Evolutionary conservation across 2,797 vertebrate species (phyloP).

Genomic region (Chelon labrosus): DNA sequence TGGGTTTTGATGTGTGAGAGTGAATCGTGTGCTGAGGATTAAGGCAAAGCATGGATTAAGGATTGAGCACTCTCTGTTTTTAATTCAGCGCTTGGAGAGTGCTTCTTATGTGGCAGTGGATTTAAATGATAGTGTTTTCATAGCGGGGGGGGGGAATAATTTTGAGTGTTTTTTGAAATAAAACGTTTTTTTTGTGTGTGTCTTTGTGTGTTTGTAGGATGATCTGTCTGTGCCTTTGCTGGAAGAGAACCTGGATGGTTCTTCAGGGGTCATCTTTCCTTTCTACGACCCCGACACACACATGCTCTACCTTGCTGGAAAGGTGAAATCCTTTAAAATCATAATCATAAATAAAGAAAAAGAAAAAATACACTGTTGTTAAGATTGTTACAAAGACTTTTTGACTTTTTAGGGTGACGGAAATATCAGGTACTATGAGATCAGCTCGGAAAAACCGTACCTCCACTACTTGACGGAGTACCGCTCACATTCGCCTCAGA

Average conservation of each 20-base stretch:
- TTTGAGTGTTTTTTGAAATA: slow-evolving; percentile 26
- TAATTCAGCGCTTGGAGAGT: slow-evolving; percentile 44
- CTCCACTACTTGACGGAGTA: slow-evolving; percentile 92
- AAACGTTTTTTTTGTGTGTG: neutral
- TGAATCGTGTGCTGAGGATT: slow-evolving; percentile 61
- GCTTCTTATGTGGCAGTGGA: slow-evolving; percentile 48
- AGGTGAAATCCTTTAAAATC: slow-evolving; percentile 79
- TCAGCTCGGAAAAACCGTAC: slow-evolving; percentile 92
- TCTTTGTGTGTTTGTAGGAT: slow-evolving; percentile 81
- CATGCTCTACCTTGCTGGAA: slow-evolving; percentile 97
- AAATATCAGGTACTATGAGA: slow-evolving; percentile 97
- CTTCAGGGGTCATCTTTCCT: slow-evolving; percentile 94
- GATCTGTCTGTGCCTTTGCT: slow-evolving; percentile 92
- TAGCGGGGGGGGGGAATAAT: slow-evolving; percentile 8
- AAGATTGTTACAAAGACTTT: slow-evolving; percentile 1
- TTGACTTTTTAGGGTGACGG: slow-evolving; percentile 90
- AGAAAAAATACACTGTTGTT: neutral
- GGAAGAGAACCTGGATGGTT: slow-evolving; percentile 94
- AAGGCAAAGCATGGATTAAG: slow-evolving; percentile 62
- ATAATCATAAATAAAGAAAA: neutral
- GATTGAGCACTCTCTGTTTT: slow-evolving; percentile 60
- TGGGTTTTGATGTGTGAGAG: slow-evolving; percentile 29
- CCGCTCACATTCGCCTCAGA: slow-evolving; percentile 92
- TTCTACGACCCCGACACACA: slow-evolving; percentile 97
- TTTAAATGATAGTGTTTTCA: slow-evolving; percentile 50